A percentile compares a stretch with the other conserved stretches of the same genome.
phyloP scores from a whole-genome alignment of 2,113 vertebrate species.

The Ochotona curzoniae region DNA sequence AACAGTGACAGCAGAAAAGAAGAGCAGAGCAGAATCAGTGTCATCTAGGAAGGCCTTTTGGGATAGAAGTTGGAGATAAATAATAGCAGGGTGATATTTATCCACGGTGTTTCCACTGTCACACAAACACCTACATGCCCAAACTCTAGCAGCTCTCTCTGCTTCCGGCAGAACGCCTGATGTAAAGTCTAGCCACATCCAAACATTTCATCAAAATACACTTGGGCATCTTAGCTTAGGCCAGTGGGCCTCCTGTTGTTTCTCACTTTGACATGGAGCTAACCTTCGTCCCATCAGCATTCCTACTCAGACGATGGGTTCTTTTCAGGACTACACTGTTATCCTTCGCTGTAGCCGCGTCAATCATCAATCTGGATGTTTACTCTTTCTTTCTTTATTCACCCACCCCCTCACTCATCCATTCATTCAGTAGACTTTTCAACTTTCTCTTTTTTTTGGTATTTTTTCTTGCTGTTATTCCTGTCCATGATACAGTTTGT shows the following conservation, averaged over 20 bases:
- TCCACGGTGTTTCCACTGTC: not conserved
- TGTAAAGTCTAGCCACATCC: not conserved
- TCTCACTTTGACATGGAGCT: not conserved
- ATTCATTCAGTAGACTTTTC: not conserved
- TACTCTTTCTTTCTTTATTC: not conserved
- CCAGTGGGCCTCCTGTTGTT: not conserved
- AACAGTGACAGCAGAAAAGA: not conserved
- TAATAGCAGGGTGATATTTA: not conserved
- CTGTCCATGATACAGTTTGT: too few relatives aligned
- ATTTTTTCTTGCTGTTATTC: too few relatives aligned
- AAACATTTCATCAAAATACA: not conserved
- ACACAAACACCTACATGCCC: too few relatives aligned
- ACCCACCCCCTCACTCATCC: not conserved
- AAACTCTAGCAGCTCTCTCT: not conserved
- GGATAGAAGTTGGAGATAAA: not conserved
- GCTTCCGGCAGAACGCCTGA: not conserved
- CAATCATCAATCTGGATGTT: too few relatives aligned
- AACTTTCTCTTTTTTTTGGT: too few relatives aligned
- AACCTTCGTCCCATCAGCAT: too few relatives aligned
- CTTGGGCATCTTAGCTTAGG: not conserved
- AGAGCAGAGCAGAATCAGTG: not conserved
- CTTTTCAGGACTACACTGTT: not conserved
- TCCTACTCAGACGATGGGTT: fast-evolving
- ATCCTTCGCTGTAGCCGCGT: not conserved
- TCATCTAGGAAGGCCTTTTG: not conserved